These are phyloP conservation scores for Coreius guichenoti DNA, from an alignment of 2,797 vertebrate genomes.

Conservation along the genomic window DNA sequence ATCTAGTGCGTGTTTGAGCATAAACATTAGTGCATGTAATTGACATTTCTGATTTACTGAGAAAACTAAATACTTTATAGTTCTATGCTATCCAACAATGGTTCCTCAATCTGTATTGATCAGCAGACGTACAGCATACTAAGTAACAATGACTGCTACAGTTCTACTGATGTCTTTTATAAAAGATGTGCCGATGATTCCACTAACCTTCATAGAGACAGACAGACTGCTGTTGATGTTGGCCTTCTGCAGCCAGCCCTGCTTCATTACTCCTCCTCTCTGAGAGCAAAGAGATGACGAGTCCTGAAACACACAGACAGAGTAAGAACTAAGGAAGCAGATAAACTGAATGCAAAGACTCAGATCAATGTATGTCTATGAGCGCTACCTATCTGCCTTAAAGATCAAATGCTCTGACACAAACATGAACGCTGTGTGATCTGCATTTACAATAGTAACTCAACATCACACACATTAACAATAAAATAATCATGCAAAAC, in stretches of 20 bases:
- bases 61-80: neutral
- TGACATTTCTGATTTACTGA: neutral
- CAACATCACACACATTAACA: conserved; percentile 2
- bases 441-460: neutral
- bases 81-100: too few species aligned
- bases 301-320: conserved; percentile 79
- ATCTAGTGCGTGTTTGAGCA: neutral
- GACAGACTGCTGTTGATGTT: conserved; percentile 97
- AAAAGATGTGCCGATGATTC: neutral
- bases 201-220: conserved; percentile 96
- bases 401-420: neutral
- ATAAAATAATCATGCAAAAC: neutral
- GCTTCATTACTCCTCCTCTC: conserved; percentile 93
- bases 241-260: conserved; percentile 97
- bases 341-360: conserved; percentile 31
- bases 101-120: neutral
- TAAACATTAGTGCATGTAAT: neutral
- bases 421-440: neutral
- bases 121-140: neutral
- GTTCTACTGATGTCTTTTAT: neutral
- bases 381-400: neutral
- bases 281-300: conserved; percentile 92
- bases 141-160: neutral
- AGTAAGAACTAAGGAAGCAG: neutral
- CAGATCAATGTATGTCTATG: neutral